Conservation (phyloP, 2,888 invertebrate species). For the Leptinotarsa tumamoca region DNA sequence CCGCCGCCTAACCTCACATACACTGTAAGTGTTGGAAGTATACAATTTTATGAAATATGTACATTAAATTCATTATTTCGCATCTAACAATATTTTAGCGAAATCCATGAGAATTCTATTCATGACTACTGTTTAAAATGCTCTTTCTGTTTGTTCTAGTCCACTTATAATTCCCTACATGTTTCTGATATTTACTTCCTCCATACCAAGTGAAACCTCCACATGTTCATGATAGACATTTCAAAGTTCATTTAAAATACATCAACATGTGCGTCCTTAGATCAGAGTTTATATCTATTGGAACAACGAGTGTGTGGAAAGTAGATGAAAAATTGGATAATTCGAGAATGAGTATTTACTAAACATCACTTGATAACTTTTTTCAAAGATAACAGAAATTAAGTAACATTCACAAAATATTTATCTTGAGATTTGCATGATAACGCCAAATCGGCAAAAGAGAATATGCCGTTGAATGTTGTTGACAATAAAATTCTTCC, state of each 20-base stretch:
- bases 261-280: not conserved
- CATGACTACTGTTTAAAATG: conserved; percentile 14
- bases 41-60: too few relatives aligned
- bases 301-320: not conserved
- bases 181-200: conserved; percentile 12
- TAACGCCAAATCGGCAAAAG: too few relatives aligned
- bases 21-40: too few relatives aligned
- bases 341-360: too few relatives aligned
- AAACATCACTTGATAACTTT: too few relatives aligned
- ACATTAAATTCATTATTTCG: not conserved
- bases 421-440: too few relatives aligned
- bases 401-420: too few relatives aligned
- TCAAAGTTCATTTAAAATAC: not conserved
- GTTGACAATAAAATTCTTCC: too few relatives aligned
- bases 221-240: not conserved
- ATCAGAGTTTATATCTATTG: not conserved
- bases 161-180: conserved; percentile 6
- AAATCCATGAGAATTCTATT: conserved; percentile 16
- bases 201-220: conserved; percentile 14
- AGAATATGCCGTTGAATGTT: too few relatives aligned
- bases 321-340: too few relatives aligned
- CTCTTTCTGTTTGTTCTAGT: conserved; percentile 2
- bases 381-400: too few relatives aligned
- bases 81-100: not conserved
- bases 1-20: too few relatives aligned